Conservation (phyloP, 2,797 vertebrate species). For the Rhinogobio ventralis region DNA sequence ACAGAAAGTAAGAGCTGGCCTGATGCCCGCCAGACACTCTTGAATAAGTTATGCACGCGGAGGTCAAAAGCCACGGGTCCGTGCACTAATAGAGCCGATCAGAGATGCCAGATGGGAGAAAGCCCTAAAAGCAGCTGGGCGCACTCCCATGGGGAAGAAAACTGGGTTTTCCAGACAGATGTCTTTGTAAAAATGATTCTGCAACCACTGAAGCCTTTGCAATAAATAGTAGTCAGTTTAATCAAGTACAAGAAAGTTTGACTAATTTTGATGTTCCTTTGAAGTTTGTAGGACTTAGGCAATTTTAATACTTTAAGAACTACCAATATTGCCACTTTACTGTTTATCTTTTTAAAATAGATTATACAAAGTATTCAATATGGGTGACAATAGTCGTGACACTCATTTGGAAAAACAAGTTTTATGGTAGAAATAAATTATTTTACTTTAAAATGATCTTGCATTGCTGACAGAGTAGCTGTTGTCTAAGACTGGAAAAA, state of each 20-base stretch:
- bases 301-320: neutral
- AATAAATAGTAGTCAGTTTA: neutral
- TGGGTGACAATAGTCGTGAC: neutral
- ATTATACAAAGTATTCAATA: neutral
- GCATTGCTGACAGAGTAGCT: neutral
- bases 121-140: slow-evolving; percentile 54
- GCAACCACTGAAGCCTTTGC: neutral
- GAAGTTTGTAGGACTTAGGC: neutral
- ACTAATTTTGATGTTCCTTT: neutral
- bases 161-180: slow-evolving; percentile 29
- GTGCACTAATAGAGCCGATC: slow-evolving; percentile 45
- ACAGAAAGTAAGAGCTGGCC: slow-evolving; percentile 21
- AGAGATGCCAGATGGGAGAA: slow-evolving; percentile 62
- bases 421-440: neutral
- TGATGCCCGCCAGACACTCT: slow-evolving; percentile 45
- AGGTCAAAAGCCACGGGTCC: slow-evolving; percentile 34
- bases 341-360: neutral
- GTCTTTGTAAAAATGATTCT: slow-evolving; percentile 29
- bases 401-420: too few species aligned
- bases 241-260: neutral
- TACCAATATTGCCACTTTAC: neutral
- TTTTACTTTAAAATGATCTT: neutral
- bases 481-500: neutral
- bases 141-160: slow-evolving; percentile 48
- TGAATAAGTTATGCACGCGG: slow-evolving; percentile 47